Base-by-base conservation (phyloP, 1,140 invertebrate genomes). In the Hirudo medicinalis region DNA sequence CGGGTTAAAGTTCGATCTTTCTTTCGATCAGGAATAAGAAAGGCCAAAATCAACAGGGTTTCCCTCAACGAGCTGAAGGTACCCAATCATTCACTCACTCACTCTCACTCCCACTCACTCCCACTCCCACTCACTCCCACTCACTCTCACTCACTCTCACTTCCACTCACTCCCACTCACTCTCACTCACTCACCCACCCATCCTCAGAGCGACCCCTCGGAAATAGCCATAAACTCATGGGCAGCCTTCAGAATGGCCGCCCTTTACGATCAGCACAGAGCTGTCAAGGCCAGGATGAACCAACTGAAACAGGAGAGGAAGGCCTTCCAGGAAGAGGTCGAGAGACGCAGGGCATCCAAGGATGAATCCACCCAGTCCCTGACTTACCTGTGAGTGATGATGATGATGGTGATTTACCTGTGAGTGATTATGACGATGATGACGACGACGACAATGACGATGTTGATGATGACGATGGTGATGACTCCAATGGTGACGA, bases 191-290 rank as follows among this genome's bases (percentile, higher is more conserved):
- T 15, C 57, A 15, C 22, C 8, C 54, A 57, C 54, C 11, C 22
- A 4, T 15, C 11, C 57, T 63, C 29, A 63, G 57, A 63, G 57
- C 29, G 57, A 63, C 19, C 57, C 57, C 3, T 63, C 57, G 3
- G 57, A 63, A 22, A 32, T 63, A 63, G 57, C 57, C 29, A 63
- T 63, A 4, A 63, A 63, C 13, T 25, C 57, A 32, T 63, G 57
- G 57, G 57, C 57, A 22, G 57, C 57, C 57, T 63, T 63, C 57
- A 63, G 57, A 32, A 63, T 63, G 57, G 57, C 57, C 8, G 57
- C 57, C 19, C 57, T 63, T 0, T 25, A 22, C 29, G 57, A 63
- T 6, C 22, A 63, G 57, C 22, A 63, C 22, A 22, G 29, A 13
- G 57, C 57, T 25, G 22, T 63, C 29, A 22, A 63, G 15, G 57